A percentile compares a stretch with the other conserved stretches of the same genome.
Evolutionary conservation across 23 tunicate genomes (phyloP).

Genomic region (Styela plicata): DNA sequence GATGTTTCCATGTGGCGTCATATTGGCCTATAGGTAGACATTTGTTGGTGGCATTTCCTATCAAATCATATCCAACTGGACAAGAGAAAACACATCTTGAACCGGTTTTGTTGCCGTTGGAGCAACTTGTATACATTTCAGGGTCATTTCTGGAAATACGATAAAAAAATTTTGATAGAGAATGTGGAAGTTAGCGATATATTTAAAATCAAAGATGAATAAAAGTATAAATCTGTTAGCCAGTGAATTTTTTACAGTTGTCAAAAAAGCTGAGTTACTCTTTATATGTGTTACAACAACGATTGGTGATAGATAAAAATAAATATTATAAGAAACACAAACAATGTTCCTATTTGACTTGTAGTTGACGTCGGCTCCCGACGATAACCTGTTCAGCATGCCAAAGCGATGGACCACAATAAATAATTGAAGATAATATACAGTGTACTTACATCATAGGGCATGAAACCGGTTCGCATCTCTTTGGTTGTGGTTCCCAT

Average conservation of each 20-base stretch:
- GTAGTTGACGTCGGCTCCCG: too few species aligned
- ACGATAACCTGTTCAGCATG: too few species aligned
- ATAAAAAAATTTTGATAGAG: too few species aligned
- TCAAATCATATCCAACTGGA: slow-evolving; percentile 18
- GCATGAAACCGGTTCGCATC: slow-evolving; percentile 20
- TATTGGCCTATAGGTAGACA: slow-evolving; percentile 10
- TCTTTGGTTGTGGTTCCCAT: slow-evolving; percentile 10
- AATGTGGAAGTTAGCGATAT: too few species aligned
- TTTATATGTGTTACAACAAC: too few species aligned
- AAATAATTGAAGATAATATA: too few species aligned
- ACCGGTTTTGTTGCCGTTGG: slow-evolving; percentile 21
- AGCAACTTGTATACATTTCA: not conserved
- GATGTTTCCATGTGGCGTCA: slow-evolving; percentile 23
- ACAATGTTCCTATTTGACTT: too few species aligned
- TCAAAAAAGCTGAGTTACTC: too few species aligned
- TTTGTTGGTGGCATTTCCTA: slow-evolving; percentile 14
- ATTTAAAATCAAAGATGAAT: too few species aligned
- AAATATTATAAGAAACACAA: too few species aligned
- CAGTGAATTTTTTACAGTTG: not conserved
- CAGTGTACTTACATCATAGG: slow-evolving; percentile 7
- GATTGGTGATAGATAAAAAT: too few species aligned
- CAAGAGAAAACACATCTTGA: slow-evolving; percentile 19
- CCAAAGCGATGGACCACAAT: too few species aligned
- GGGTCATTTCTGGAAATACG: slow-evolving; percentile 8
- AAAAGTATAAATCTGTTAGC: not conserved